Percentiles rank a stretch among this genome's conserved stretches.
These are phyloP conservation scores for Pyrrhura leucotis DNA, from an alignment of 2,797 vertebrate species.

Conservation along the genomic window DNA sequence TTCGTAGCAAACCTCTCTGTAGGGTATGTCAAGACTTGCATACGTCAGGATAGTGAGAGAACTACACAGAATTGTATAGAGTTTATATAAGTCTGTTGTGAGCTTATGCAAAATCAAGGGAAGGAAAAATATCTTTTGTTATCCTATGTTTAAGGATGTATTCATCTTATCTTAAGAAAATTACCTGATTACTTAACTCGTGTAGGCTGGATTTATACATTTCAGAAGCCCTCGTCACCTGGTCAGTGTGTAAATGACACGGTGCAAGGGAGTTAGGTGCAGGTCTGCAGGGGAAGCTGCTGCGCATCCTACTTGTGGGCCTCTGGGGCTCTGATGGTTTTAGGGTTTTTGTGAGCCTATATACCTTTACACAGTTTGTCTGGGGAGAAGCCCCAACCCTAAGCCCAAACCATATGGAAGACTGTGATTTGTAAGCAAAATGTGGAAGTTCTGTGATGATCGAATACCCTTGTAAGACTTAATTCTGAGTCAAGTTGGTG, in stretches of 20 bases:
- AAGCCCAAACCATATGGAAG: neutral
- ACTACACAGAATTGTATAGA: neutral
- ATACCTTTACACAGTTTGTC: neutral
- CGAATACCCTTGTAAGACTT: neutral
- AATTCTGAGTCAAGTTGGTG: neutral
- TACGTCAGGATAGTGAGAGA: neutral
- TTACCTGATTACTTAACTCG: neutral
- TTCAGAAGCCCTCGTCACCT: neutral
- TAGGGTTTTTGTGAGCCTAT: neutral
- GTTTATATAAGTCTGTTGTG: conserved; percentile 31
- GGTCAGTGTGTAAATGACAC: neutral
- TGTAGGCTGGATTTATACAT: neutral
- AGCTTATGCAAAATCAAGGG: neutral
- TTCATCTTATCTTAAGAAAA: neutral
- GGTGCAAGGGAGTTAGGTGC: neutral
- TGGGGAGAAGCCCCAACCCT: neutral
- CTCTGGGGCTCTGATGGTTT: neutral
- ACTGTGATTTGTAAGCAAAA: neutral
- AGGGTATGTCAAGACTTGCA: neutral
- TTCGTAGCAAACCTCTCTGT: neutral
- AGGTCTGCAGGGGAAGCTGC: neutral
- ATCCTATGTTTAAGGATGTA: neutral
- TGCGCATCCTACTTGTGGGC: neutral
- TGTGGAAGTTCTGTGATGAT: fast-evolving
- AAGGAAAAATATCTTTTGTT: neutral